Conservation (phyloP, 2,797 vertebrate genomes). For the Crocodylus rhombifer region DNA sequence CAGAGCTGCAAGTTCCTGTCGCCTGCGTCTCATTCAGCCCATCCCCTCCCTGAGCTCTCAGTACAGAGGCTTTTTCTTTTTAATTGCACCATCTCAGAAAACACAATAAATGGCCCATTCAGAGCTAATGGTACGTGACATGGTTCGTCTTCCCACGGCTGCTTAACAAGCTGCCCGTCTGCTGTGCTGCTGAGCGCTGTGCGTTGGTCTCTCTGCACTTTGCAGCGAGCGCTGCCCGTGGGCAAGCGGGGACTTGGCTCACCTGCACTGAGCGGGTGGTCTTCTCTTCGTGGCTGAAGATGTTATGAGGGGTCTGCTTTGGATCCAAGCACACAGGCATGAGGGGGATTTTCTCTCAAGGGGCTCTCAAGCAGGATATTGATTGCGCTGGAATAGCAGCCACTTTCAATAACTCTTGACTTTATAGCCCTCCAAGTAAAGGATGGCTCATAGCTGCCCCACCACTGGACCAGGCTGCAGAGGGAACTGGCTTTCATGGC, state of each 20-base stretch:
- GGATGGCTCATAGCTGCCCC: not conserved
- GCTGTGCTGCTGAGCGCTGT: not conserved
- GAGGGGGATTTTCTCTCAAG: not conserved
- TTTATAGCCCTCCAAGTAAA: not conserved
- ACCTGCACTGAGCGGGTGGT: not conserved
- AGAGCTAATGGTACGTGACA: not conserved
- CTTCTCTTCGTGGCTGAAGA: no score
- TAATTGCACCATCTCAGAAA: not conserved
- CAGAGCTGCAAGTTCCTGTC: no score
- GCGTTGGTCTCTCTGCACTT: not conserved
- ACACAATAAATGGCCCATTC: not conserved
- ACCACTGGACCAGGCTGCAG: not conserved
- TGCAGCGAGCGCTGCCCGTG: not conserved
- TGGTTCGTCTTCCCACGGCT: not conserved
- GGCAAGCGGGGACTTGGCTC: not conserved
- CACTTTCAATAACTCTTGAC: not conserved
- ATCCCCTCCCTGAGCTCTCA: not conserved
- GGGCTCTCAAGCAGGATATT: not conserved
- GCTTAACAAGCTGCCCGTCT: not conserved
- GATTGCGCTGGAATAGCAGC: not conserved
- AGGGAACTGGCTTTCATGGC: not conserved
- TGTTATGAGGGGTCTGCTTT: not conserved
- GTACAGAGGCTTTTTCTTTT: not conserved
- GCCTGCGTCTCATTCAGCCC: not conserved
- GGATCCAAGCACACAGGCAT: not conserved